phyloP scores from a whole-genome alignment of 2,888 invertebrate species.

The Encarsia formosa region DNA sequence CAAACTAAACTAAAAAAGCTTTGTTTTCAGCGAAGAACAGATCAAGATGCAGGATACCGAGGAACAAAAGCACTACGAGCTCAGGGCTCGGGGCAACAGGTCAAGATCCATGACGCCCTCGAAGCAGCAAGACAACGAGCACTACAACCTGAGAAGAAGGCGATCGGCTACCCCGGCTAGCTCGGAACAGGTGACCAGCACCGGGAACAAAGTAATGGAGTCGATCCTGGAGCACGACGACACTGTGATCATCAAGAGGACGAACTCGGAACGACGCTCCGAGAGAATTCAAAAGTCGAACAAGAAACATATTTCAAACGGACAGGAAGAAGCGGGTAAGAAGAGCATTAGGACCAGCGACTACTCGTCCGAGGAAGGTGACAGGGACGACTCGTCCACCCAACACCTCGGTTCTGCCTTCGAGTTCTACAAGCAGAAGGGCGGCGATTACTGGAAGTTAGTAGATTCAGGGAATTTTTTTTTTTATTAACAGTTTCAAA shows the following conservation, averaged over 20 bases:
- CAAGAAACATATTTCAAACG: conserved; percentile 40
- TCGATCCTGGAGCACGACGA: conserved; percentile 37
- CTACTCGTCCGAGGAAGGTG: conserved; percentile 62
- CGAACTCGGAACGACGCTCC: conserved; percentile 40
- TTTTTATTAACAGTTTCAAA: neutral
- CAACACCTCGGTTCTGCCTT: conserved; percentile 65
- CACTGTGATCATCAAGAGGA: conserved; percentile 24
- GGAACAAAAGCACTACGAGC: conserved; percentile 43
- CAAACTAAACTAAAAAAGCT: no score
- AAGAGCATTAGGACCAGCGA: conserved; percentile 53
- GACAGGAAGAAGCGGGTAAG: conserved; percentile 44
- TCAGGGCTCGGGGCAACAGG: conserved; percentile 45
- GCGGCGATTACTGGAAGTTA: conserved; percentile 85
- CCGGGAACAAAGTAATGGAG: conserved; percentile 41
- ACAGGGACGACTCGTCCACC: conserved; percentile 52
- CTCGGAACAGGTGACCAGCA: no score
- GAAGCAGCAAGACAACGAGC: conserved; percentile 29
- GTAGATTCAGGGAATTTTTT: conserved; percentile 52
- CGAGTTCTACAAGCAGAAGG: conserved; percentile 70
- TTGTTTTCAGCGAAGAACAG: no score
- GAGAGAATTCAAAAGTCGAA: conserved; percentile 43
- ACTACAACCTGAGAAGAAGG: conserved; percentile 41
- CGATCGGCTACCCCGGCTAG: conserved; percentile 30
- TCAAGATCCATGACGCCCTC: conserved; percentile 46
- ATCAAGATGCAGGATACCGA: no score